Base-by-base conservation (phyloP, 2,797 vertebrate species). In the Threskiornis aethiopicus region DNA sequence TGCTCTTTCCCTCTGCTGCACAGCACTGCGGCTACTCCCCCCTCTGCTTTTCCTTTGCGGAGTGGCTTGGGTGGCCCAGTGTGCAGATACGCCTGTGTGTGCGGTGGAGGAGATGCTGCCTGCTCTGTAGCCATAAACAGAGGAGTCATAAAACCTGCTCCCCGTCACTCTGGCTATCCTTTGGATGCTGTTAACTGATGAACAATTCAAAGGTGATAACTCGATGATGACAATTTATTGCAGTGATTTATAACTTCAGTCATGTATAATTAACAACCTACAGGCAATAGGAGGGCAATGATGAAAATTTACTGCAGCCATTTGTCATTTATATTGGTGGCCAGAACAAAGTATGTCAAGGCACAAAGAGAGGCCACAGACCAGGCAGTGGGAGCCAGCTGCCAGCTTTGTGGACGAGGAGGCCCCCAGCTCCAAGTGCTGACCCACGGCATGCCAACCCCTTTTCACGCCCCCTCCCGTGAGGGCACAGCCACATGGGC, bases 301-400 rank as follows among this genome's bases (percentile, higher is more conserved):
- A 58, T 37, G 84, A 64, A 83, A 79, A 96, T 91, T 91, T 80
- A 86, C 84, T 86, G 84, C 77, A 51, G 51, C 77, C 46, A 37
- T 86, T 86, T 91, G 33, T 86, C 84, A 76, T 66, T 92, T 90
- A 19, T 79, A 51, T 73, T 44, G 84, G 67, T 83, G 62, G 67
- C 62, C 87, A 86, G 54, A 84, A 91, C 44, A 66, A 80, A 79
- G 64, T 44, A n/a, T 31, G 29, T 71, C 73, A 55, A 35, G 55
- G 70, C 83, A 83, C 62, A 79, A 82, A 84, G 84, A 73, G 59
- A 78, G 57, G 84, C 42, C 84, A 31, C 62, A 47, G 72, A 46
- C 52, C 28, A 73, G 35, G 61, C 24, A 51, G 57, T 33, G 47
- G 55, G 71, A 85, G 28, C n/a, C 51, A 65, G 54, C 65, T 78